phyloP scores from a whole-genome alignment of 2,113 vertebrate species.

The Grammomys dolichurus region DNA sequence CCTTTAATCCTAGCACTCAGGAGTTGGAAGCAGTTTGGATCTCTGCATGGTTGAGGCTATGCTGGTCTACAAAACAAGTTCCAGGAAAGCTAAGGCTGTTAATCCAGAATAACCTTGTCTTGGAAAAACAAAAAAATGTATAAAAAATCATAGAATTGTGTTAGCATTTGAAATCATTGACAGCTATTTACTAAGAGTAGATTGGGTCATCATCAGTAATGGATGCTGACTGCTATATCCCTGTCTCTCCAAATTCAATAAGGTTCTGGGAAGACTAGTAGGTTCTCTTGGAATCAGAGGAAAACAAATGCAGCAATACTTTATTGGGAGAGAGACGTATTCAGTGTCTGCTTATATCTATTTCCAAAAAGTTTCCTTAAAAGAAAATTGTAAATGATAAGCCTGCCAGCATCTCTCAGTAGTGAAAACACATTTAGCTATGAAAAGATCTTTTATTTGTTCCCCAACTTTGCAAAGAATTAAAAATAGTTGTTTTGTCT shows the following conservation, averaged over 20 bases:
- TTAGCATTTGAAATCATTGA: background rate
- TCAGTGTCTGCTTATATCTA: background rate
- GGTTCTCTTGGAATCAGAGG: background rate
- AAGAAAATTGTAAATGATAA: slow-evolving; percentile 39
- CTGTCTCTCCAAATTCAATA: background rate
- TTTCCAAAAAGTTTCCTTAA: slow-evolving; percentile 30
- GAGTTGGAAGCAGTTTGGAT: background rate
- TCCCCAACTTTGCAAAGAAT: slow-evolving; percentile 34
- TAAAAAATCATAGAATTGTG: background rate
- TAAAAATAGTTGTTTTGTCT: slow-evolving; percentile 43
- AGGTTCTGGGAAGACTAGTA: background rate
- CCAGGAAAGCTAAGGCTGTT: background rate
- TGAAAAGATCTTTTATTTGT: slow-evolving; percentile 25
- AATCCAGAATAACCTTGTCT: background rate
- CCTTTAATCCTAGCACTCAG: background rate
- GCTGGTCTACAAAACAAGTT: background rate
- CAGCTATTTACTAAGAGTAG: background rate
- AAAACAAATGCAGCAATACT: background rate
- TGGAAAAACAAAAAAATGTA: background rate
- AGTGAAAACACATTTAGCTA: background rate
- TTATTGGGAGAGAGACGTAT: slow-evolving; percentile 8
- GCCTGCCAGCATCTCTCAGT: slow-evolving; percentile 4
- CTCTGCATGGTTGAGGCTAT: background rate
- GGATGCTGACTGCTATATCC: background rate
- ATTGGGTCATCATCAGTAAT: background rate